phyloP scores from a whole-genome alignment of 2,113 vertebrate species.

The Casuarius casuarius region DNA sequence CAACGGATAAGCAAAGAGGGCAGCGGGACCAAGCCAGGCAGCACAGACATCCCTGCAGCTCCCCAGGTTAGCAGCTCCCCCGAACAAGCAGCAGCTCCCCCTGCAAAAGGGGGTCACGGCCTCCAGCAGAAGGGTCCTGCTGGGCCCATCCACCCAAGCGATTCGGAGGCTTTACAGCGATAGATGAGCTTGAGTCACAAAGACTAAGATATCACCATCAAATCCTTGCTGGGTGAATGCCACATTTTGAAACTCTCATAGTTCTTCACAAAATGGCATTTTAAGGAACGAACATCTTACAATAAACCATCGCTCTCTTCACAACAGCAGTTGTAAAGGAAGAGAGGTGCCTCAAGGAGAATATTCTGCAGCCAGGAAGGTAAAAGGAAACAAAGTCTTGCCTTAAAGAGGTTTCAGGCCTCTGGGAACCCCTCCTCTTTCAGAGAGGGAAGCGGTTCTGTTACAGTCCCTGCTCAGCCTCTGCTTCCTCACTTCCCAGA shows the following conservation, averaged over 20 bases:
- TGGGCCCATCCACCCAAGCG: background rate
- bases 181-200: background rate
- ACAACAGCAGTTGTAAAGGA: background rate
- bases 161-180: accelerated
- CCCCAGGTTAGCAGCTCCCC: too few species aligned
- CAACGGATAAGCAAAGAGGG: accelerated
- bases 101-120: too few species aligned
- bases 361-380: background rate
- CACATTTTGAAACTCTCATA: accelerated
- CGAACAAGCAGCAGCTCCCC: too few species aligned
- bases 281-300: background rate
- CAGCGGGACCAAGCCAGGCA: accelerated
- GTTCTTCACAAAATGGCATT: accelerated
- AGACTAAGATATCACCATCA: accelerated
- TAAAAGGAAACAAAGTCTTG: accelerated
- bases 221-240: accelerated
- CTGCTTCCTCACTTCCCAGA: background rate
- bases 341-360: background rate
- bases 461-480: background rate
- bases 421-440: background rate
- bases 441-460: accelerated
- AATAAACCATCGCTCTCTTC: too few species aligned
- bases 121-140: accelerated
- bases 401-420: background rate
- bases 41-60: background rate